A percentile compares a stretch with the other conserved stretches of the same genome.
These are phyloP conservation scores for Cotesia glomerata DNA, from an alignment of 1,140 invertebrate genomes.

Conservation along the genomic window DNA sequence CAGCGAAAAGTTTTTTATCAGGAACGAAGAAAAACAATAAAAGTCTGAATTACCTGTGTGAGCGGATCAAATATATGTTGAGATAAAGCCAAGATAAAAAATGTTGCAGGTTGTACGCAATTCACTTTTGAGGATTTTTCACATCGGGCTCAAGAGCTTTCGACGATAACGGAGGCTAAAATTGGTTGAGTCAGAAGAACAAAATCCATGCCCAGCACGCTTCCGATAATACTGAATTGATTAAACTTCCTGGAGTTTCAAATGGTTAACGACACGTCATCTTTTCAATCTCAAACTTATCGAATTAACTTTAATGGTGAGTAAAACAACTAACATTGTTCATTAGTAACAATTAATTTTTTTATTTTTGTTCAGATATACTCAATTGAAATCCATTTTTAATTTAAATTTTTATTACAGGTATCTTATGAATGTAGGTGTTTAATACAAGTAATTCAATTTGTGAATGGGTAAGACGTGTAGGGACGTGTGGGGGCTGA, in stretches of 20 bases:
- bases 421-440: background rate
- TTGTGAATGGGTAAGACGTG: background rate
- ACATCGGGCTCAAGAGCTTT: conserved; percentile 2
- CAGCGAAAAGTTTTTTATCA: background rate
- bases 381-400: background rate
- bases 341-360: too few relatives aligned
- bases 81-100: background rate
- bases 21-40: background rate
- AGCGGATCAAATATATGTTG: background rate
- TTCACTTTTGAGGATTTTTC: conserved; percentile 19
- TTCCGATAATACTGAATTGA: background rate
- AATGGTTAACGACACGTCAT: conserved; percentile 1
- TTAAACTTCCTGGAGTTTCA: background rate
- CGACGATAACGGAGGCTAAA: conserved; percentile 1
- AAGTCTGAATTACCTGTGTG: background rate
- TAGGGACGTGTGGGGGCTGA: background rate
- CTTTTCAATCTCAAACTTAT: background rate
- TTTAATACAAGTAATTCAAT: background rate
- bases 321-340: background rate
- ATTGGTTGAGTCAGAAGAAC: conserved; percentile 19
- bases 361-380: background rate
- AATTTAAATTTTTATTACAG: background rate
- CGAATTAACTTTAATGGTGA: background rate
- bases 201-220: background rate
- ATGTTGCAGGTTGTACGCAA: background rate